Evolutionary conservation across 1,140 invertebrate species (phyloP), one percentile per base, ranked within the genome.

Genomic region (Planococcus citri): DNA sequence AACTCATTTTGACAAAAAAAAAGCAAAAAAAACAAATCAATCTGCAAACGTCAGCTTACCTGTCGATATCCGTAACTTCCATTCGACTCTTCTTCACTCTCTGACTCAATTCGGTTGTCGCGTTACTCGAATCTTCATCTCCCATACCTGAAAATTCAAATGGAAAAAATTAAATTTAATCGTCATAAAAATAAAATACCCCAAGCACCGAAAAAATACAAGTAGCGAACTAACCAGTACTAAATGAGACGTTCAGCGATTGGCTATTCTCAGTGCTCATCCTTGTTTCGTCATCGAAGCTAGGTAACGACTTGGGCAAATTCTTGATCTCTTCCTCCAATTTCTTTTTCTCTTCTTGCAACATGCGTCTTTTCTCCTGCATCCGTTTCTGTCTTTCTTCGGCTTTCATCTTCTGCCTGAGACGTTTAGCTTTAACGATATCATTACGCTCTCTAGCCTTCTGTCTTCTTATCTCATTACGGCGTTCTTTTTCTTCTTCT

Each of bases 201-300:
- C 12, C 29, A 33, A n/a, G n/a, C n/a, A n/a, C n/a, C n/a, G n/a
- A n/a, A n/a, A n/a, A n/a, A n/a, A n/a, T n/a, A n/a, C n/a, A 33
- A 33, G 12, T 33, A 3, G 1, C 21, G 68, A 10, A 68, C 27
- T 27, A 25, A 69, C 67, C 67, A 37, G 38, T 20, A 38, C 38
- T 21, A 67, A 14, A 41, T 27, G 27, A 60, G 3, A 33, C 22
- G 12, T 21, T 51, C 12, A 6, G 37, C 33, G 29, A 25, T 20
- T 69, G 27, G 27, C 38, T 84, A 60, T 80, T 80, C 74, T 82
- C 88, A 12, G 89, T 89, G 79, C 90, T 92, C 90, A 92, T 93
- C 73, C 90, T 84, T 1, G 90, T 93, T 75, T 92, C 90, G 77
- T 92, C 90, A 76, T 92, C 90, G 74, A 89, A 89, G 3, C 88